A percentile compares a stretch with the other conserved stretches of the same genome.
These are phyloP conservation scores for Alligator mississippiensis DNA, from an alignment of 2,113 vertebrate genomes.

Conservation along the genomic window DNA sequence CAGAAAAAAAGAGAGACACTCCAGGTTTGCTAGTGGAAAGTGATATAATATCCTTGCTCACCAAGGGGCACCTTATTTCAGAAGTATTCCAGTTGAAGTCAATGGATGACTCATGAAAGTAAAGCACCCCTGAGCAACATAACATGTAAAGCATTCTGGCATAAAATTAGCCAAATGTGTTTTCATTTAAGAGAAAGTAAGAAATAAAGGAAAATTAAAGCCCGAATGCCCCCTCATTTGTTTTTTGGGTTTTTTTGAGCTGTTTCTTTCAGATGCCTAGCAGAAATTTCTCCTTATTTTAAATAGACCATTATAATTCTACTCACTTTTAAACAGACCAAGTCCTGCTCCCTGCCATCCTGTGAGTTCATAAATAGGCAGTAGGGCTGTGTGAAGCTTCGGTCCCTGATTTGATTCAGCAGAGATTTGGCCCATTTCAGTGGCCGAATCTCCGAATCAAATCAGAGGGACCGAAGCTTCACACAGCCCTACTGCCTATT, in stretches of 20 bases:
- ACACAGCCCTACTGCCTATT: no score
- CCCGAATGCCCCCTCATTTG: neutral
- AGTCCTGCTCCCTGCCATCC: no score
- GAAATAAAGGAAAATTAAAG: neutral
- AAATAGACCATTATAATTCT: neutral
- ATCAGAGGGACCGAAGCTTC: no score
- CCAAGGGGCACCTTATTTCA: neutral
- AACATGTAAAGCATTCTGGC: neutral
- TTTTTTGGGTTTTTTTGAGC: neutral
- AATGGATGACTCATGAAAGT: neutral
- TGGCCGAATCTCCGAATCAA: no score
- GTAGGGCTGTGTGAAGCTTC: neutral
- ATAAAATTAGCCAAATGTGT: neutral
- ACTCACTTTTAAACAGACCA: no score
- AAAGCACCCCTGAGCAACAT: neutral
- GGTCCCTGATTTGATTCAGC: no score
- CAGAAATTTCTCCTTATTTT: neutral
- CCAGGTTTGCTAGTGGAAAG: neutral
- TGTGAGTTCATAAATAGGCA: neutral
- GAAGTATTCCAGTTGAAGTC: neutral
- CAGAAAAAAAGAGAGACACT: neutral
- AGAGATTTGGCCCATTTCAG: neutral
- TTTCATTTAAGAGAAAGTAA: conserved; percentile 1
- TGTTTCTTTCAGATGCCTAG: conserved; percentile 6
- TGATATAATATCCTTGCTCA: neutral